phyloP scores from a whole-genome alignment of 2,797 vertebrate species.

The Sebastes aleutianus region DNA sequence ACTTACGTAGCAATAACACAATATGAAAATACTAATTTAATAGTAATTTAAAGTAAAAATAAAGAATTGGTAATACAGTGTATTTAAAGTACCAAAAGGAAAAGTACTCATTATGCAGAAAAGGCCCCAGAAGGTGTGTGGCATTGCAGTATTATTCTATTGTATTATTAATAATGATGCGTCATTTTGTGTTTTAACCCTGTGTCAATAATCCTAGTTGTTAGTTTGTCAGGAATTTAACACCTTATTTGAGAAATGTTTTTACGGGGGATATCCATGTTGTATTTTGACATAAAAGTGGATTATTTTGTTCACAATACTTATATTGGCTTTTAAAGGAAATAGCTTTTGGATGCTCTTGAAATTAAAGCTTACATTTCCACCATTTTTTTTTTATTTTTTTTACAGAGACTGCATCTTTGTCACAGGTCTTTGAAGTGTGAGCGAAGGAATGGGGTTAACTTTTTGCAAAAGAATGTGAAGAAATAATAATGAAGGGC shows the following conservation, averaged over 20 bases:
- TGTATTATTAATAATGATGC: no score
- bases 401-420: conserved; percentile 34
- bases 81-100: no score
- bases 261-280: neutral
- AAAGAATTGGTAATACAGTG: no score
- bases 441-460: conserved; percentile 73
- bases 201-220: neutral
- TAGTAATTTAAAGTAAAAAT: no score
- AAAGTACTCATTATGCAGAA: no score
- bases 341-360: neutral
- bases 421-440: conserved; percentile 77
- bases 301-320: neutral
- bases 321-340: neutral
- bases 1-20: no score
- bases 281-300: neutral
- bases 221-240: neutral
- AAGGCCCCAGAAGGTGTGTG: no score
- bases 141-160: no score
- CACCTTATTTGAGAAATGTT: neutral
- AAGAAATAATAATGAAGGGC: conserved; percentile 83
- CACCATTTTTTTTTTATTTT: neutral
- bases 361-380: conserved; percentile 53
- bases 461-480: conserved; percentile 77
- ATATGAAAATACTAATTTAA: no score
- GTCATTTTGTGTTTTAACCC: neutral